A percentile compares a stretch with the other conserved stretches of the same genome.
Evolutionary conservation across 2,113 vertebrate genomes (phyloP).

Genomic region (Tragelaphus imberbis): DNA sequence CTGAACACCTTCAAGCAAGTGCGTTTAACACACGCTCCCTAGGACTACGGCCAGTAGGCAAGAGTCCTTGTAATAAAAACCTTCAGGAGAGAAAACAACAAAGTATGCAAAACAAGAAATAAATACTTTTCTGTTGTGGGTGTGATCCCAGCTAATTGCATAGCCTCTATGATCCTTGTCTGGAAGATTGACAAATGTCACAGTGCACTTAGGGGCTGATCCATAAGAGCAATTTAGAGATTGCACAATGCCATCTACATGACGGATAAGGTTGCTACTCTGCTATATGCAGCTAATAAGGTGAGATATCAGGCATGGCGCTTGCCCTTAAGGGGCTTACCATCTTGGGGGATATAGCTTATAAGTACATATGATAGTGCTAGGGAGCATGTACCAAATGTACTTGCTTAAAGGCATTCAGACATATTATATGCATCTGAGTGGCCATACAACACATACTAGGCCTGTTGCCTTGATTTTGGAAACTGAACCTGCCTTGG

Average conservation of each 20-base stretch:
- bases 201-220: neutral
- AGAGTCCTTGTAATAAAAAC: neutral
- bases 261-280: neutral
- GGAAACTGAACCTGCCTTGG: neutral
- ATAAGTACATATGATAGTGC: neutral
- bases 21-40: neutral
- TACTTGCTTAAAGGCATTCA: neutral
- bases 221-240: neutral
- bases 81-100: neutral
- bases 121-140: neutral
- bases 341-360: neutral
- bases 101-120: neutral
- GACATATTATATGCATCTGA: neutral
- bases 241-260: neutral
- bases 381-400: neutral
- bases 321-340: conserved; percentile 47
- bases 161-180: neutral
- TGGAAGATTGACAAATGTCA: neutral
- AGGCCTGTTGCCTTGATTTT: neutral
- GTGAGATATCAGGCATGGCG: neutral
- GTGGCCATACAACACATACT: neutral
- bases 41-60: neutral
- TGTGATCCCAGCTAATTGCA: neutral
- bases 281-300: neutral
- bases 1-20: neutral